phyloP scores from a whole-genome alignment of 2,888 invertebrate species.

The Macrostomum cliftonense region DNA sequence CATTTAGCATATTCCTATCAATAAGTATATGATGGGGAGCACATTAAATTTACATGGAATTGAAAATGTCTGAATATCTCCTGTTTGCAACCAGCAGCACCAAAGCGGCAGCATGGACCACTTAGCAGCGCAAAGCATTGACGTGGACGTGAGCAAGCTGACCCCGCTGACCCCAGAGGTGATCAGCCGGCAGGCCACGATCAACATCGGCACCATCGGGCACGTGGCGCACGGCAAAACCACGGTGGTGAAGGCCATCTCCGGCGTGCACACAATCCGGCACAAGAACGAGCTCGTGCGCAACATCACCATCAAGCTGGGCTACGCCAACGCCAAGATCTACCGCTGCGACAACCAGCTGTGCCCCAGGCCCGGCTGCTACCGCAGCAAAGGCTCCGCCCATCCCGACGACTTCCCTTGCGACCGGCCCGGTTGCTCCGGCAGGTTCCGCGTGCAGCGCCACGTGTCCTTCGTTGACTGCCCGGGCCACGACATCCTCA shows the following conservation, averaged over 20 bases:
- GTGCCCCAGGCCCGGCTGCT: constrained; percentile 81
- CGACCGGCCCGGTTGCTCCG: constrained; percentile 64
- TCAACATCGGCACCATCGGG: constrained; percentile 95
- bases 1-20: too few species aligned
- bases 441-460: constrained; percentile 63
- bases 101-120: too few species aligned
- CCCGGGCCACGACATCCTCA: constrained; percentile 99
- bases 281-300: constrained; percentile 98
- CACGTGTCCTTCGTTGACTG: constrained; percentile 99
- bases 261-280: constrained; percentile 91
- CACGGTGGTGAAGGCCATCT: constrained; percentile 93
- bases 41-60: too few species aligned
- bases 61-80: too few species aligned
- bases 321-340: constrained; percentile 54
- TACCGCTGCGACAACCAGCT: constrained; percentile 90
- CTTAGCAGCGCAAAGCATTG: too few species aligned
- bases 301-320: constrained; percentile 97
- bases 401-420: constrained; percentile 92
- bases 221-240: constrained; percentile 99
- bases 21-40: too few species aligned
- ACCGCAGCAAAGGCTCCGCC: constrained; percentile 81
- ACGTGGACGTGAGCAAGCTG: constrained; percentile 43
- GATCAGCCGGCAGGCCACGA: constrained; percentile 94
- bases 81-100: too few species aligned
- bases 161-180: constrained; percentile 90